Base-by-base conservation (phyloP, 1,140 invertebrate species). In the Drosophila arizonae region DNA sequence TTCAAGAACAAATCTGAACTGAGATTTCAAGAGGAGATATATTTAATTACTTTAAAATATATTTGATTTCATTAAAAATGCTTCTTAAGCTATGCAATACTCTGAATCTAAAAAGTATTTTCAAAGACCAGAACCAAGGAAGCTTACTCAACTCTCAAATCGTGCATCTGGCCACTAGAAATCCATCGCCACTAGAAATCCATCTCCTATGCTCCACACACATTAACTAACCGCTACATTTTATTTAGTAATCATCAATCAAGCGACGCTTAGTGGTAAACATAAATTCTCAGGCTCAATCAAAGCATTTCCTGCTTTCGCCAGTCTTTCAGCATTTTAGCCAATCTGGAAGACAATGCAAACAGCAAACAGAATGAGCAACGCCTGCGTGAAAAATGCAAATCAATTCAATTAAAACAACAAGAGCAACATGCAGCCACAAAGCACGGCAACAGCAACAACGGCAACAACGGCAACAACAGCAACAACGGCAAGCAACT, bases 401-500 rank as follows among this genome's bases (percentile, higher is more conserved):
- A 88, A 88, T 88, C 84, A 88, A 88, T 87, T 87, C 82, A 87
- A 87, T 87, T 87, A 87, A 87, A 87, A 82, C 76, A 86, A 86
- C 82, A 86, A 86, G 82, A 86, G 82, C 82, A 87, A 79, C 77
- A 70, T 65, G 73, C 72, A 55, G 65, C 51, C 68, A 60, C 4
- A 51, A 45, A 15, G 51, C 65, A 17, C 61, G 41, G 9, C 67
- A 56, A 64, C 66, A 76, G 11, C 67, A 64, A 65, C 9, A 43
- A 24, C 21, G 21, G 21, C 21, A 24, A 24, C 17, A 17, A 61
- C 72, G 72, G 10, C 61, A 52, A 11, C 67, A 56, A 64, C 72
- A 76, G 11, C 67, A 64, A 65, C 9, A 43, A 24, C 21, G 21
- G 21, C 21, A 24, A 24, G 13, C 45, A 52, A 54, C 51, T 54